Evolutionary conservation across 2,888 invertebrate species (phyloP).

Genomic region (Norana najaformis): DNA sequence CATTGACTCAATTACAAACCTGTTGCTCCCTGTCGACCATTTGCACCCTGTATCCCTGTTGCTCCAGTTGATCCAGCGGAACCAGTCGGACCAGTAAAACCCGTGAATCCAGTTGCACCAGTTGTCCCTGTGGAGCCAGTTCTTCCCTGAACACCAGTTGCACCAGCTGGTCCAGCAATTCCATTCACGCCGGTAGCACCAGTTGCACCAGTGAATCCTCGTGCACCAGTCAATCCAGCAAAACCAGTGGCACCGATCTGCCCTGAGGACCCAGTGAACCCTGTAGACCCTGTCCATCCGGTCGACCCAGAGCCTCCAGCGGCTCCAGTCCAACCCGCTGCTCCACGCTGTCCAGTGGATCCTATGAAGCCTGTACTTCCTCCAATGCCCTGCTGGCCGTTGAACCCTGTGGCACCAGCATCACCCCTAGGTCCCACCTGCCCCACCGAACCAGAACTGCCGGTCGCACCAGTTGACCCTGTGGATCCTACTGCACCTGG

Average conservation of each 20-base stretch:
- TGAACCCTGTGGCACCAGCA: constrained; percentile 23
- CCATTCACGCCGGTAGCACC: constrained; percentile 36
- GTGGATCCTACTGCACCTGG: constrained; percentile 26
- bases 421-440: constrained; percentile 21
- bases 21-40: constrained; percentile 24
- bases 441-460: constrained; percentile 28
- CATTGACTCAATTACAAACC: neutral
- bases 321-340: constrained; percentile 8
- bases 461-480: constrained; percentile 28
- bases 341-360: constrained; percentile 22
- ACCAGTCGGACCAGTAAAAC: constrained; percentile 26
- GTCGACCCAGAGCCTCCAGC: constrained; percentile 24
- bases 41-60: neutral
- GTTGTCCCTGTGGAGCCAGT: constrained; percentile 36
- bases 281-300: constrained; percentile 31
- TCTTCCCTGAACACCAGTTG: constrained; percentile 34
- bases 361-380: constrained; percentile 30
- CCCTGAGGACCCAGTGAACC: constrained; percentile 30
- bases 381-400: constrained; percentile 22
- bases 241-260: constrained; percentile 27
- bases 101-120: constrained; percentile 33
- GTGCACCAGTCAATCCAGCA: constrained; percentile 25
- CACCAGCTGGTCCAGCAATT: constrained; percentile 34
- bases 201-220: constrained; percentile 27
- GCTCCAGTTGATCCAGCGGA: neutral